Evolutionary conservation across 2,888 invertebrate genomes (phyloP), one percentile per base, ranked within the genome.

Genomic region (Pachliopta kotzebuea): DNA sequence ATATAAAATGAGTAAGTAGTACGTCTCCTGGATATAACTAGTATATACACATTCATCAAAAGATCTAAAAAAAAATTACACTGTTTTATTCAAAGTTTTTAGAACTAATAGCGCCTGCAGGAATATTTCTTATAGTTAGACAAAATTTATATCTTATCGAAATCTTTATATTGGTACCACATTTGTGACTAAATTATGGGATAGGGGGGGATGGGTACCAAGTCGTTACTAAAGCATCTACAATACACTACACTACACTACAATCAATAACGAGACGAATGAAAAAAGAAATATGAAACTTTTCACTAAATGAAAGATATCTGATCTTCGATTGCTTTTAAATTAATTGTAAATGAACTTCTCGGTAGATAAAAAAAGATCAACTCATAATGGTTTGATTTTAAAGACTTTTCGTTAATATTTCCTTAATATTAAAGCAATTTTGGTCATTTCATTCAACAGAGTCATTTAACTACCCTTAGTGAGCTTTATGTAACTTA

Each of bases 101-200:
- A 18, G 11, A 45, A 18, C 17, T 17, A n/a, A n/a, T 45, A 45
- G 1, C 45, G 18, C 45, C 18, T 7, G n/a, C 8, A n/a, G 1
- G 18, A 45, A 18, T n/a, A 6, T 18, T 4, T n/a, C 18, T 45
- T 18, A n/a, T n/a, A 45, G 37, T 37, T 37, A 37, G 14, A 58
- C 50, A 59, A 59, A 57, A 37, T 59, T 62, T 62, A 62, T 56
- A 29, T 57, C n/a, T 17, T 24, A n/a, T 56, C 31, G 29, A 21
- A 55, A 58, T 57, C 54, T 57, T 31, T 61, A 31, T 24, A 54
- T 45, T 54, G 55, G 65, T 61, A 54, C n/a, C 53, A 65, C 61
- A 61, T 65, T 65, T 65, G 58, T 54, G 58, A 49, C 53, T 54
- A 62, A 61, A 49, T 65, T 65, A 65, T 65, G 49, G 57, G 31